phyloP scores from a whole-genome alignment of 2,113 vertebrate species.

The Rhagologus leucostigma region DNA sequence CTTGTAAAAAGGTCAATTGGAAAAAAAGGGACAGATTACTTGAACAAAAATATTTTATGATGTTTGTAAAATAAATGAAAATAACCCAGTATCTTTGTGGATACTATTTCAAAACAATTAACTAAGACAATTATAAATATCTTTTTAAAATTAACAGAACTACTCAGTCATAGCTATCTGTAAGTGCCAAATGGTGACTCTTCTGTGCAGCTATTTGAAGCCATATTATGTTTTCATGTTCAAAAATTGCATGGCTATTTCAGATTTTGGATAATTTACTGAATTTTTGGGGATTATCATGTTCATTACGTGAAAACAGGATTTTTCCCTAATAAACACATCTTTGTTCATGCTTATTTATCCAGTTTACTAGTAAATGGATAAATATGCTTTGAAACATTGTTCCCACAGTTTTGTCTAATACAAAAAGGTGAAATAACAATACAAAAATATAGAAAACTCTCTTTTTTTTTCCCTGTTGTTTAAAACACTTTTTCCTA shows the following conservation, averaged over 20 bases:
- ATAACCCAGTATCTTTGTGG: background rate
- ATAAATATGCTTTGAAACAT: background rate
- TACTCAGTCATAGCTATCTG: conserved; percentile 13
- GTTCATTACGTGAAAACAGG: background rate
- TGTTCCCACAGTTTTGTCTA: background rate
- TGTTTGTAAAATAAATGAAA: background rate
- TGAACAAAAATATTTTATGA: background rate
- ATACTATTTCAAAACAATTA: conserved; percentile 22
- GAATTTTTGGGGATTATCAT: background rate
- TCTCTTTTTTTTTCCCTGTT: accelerated
- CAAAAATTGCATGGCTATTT: background rate
- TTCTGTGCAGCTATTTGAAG: background rate
- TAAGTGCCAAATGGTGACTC: background rate
- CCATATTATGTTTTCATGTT: background rate
- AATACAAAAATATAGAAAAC: background rate
- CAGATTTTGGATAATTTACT: background rate
- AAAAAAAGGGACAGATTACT: background rate
- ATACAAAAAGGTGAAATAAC: background rate
- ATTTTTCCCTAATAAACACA: background rate
- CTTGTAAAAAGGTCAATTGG: background rate
- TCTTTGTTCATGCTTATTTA: background rate
- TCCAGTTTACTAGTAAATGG: background rate
- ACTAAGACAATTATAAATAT: conserved; percentile 18
- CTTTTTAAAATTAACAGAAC: background rate
- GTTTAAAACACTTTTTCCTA: background rate